Base-by-base conservation (phyloP, 2,797 vertebrate species). In the Basileuterus tristriatus region DNA sequence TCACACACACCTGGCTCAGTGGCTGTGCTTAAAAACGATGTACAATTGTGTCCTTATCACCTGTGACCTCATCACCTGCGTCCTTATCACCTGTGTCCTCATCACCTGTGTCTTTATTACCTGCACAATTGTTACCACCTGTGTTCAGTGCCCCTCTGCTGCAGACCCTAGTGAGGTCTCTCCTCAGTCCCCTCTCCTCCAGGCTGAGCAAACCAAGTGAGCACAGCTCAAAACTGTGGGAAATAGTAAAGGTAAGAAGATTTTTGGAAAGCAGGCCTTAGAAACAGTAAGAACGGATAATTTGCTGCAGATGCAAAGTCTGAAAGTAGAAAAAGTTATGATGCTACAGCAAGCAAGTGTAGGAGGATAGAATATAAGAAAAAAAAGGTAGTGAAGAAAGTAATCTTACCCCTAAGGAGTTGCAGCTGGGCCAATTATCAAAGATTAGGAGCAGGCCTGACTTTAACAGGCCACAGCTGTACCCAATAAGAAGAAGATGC, bases 1-100 rank as follows among this genome's bases (percentile, higher is more conserved):
- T 41, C 32, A 15, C 24, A 3, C 9, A 5, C 52, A 50, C 27
- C 12, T 22, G 77, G 52, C 29, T 58, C 0, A 0, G 36, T 5
- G 37, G 53, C 32, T 83, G 22, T n/a, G 59, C 44, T 36, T 9
- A 6, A 11, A 63, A 53, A 83, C 0, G 0, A 29, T 7, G 5
- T 1, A 2, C 23, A 32, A 7, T 3, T 26, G 53, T 2, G 41
- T 46, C 29, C 15, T 34, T 4, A 4, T 8, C 82, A 84, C 62
- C 81, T 69, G 83, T 50, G 11, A 17, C 14, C 12, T 47, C 2
- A 16, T 27, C 30, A 34, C 39, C 37, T 26, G 52, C 2, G 41
- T 37, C 29, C 7, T 34, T 5, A 5, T 8, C 78, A 84, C 60
- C 80, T 72, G 83, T 50, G 15, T 17, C 37, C 37, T 37, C 37